Conservation (phyloP, 2,113 vertebrate species). For the Ciconia stormi region DNA sequence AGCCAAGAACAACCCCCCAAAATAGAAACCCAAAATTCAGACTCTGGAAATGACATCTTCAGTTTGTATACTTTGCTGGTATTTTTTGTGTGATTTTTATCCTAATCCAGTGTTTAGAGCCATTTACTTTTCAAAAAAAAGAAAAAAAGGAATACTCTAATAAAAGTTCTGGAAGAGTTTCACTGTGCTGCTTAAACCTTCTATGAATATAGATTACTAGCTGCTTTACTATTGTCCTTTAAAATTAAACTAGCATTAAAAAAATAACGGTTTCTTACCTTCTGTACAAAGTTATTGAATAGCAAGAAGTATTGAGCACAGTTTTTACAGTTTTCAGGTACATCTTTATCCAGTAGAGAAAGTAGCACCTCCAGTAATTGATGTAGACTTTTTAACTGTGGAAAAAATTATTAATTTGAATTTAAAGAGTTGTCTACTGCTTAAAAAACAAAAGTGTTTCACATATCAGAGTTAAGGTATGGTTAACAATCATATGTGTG, state of each 20-base stretch:
- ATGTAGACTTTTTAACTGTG: conserved; percentile 84
- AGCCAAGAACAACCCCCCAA: not conserved
- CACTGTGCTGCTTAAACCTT: not conserved
- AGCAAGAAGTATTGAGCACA: conserved; percentile 96
- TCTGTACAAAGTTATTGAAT: conserved; percentile 96
- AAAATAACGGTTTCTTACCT: conserved; percentile 75
- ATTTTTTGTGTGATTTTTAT: not conserved
- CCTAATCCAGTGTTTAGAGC: not conserved
- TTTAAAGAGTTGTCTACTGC: not conserved
- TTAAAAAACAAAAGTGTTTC: not conserved
- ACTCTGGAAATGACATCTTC: not conserved
- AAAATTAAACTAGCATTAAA: not conserved
- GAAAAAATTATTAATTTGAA: not conserved
- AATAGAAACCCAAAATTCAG: not conserved
- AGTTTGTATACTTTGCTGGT: not conserved
- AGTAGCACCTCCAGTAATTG: conserved; percentile 88
- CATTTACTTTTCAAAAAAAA: not conserved
- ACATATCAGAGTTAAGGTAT: not conserved
- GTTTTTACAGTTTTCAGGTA: conserved; percentile 98
- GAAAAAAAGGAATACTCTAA: not conserved
- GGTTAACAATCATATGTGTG: not conserved
- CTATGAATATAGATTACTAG: not conserved
- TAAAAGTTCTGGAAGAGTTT: not conserved
- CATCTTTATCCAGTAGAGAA: conserved; percentile 94
- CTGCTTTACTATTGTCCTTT: not conserved